Evolutionary conservation across 2,113 vertebrate genomes (phyloP).

Genomic region (Dipodomys stephensi): DNA sequence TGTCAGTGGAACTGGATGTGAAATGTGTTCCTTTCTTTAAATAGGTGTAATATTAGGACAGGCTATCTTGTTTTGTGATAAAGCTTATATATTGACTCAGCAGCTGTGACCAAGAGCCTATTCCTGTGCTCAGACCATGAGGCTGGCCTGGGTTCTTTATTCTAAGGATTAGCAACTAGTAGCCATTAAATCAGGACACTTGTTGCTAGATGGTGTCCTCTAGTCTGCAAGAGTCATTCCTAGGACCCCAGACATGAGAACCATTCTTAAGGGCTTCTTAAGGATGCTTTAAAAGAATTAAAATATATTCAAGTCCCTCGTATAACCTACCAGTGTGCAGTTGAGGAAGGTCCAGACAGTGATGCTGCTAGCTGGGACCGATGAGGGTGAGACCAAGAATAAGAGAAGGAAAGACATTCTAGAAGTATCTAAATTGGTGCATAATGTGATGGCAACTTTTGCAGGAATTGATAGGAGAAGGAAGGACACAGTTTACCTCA

Average conservation of each 20-base stretch:
- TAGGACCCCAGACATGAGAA: background rate
- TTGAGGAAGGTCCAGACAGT: background rate
- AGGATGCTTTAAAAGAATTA: conserved; percentile 38
- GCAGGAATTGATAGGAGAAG: conserved; percentile 22
- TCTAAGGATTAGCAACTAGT: background rate
- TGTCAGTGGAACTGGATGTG: conserved; percentile 30
- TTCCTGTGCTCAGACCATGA: background rate
- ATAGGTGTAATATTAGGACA: conserved; percentile 56
- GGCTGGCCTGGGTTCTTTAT: background rate
- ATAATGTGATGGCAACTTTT: conserved; percentile 49
- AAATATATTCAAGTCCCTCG: conserved; percentile 29
- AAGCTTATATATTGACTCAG: conserved; percentile 57
- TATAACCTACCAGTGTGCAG: background rate
- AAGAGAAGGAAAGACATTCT: background rate
- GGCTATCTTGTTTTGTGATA: conserved; percentile 64
- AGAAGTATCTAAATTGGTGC: conserved; percentile 5
- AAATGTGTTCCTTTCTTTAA: conserved; percentile 61
- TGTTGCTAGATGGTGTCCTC: background rate
- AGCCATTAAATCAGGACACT: background rate
- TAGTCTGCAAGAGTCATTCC: background rate
- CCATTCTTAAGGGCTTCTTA: conserved; percentile 33
- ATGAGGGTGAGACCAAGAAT: background rate
- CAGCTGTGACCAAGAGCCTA: conserved; percentile 37
- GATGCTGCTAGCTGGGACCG: background rate
- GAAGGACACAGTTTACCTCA: conserved; percentile 21